Evolutionary conservation across 1,140 invertebrate genomes (phyloP), one percentile per base, ranked within the genome.

Genomic region (Zaprionus davidi): DNA sequence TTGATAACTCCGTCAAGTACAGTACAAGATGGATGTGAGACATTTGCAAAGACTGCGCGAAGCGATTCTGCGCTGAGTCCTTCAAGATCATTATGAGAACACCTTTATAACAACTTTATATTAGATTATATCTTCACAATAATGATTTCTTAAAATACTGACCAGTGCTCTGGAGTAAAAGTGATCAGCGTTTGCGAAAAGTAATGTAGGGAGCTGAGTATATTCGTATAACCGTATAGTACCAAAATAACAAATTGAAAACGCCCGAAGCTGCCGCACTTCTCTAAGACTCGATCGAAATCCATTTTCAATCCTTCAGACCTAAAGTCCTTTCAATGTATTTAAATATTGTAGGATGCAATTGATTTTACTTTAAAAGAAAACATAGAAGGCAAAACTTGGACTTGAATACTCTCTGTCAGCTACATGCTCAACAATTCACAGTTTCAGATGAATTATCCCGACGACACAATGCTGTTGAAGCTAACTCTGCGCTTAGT

Each of bases 191-290:
- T 94, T 87, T 94, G 94, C 3, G 94, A 93, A 71, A 94, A 94
- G 76, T 94, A 94, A 75, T 94, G 93, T 78, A 94, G 92, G 4
- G 93, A 93, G 13, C 93, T 93, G 3, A 94, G 58, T 5, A 94
- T 81, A 77, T 94, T 94, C 26, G 94, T 94, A 41, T 94, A 85
- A 17, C 94, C 94, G 49, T 95, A 94, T 3, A 95, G 71, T 20
- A 93, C 79, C 71, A 95, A 93, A 3, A 95, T 81, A 5, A 95
- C 87, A 66, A 94, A 93, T 82, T 96, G 95, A 81, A 94, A 95
- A 15, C 90, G 81, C 1, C 94, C 94, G 72, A 95, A 95, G 76
- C 94, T 94, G 0, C 95, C 95, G 36, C 94, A 94, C 65, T 94
- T 93, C 3, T 93, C 84, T 13, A 95, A 82, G 68, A 95, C 93